Evolutionary conservation across 1,140 invertebrate species (phyloP), one percentile per base, ranked within the genome.

Genomic region (Colletes gigas): DNA sequence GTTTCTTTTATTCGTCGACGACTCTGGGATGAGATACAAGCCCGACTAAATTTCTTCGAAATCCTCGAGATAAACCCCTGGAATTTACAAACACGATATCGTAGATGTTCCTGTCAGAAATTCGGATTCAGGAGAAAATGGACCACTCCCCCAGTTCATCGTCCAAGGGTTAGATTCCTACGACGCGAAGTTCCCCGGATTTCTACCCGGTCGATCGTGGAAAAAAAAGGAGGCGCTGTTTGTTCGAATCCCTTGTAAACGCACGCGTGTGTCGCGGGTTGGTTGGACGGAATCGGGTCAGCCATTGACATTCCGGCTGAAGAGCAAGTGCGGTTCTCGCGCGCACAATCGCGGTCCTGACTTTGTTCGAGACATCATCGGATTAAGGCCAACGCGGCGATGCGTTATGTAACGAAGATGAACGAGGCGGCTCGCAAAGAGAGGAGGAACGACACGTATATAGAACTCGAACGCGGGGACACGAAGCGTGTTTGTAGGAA

Each of bases 371-470:
- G 71, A 80, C 76, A 55, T 52, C 47, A 52, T 63, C 76, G 59
- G 83, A 86, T 86, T 86, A 86, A 85, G 81, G 81, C 54, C 72
- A 85, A 76, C 60, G 59, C 63, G 74, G 47, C 73, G 60, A 71
- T 80, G 55, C 41, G 60, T 86, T 86, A 79, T 73, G 66, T 86
- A 86, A 86, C 72, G 72, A 63, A 81, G 78, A 81, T 57, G 75
- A 79, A 75, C 54, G 72, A 84, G 55, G 59, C 55, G 68, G 59
- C 12, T 73, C 6, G 50, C 41, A 9, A 66, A 47, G 77, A 82
- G 76, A 69, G 60, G 62, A 19, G 74, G 39, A 69, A 14, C 21
- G 54, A 62, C 62, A 65, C 63, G 72, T 68, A 75, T 59, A 65
- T 52, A 52, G 67, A n/a, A 17, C 57, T 60, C n/a, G 19, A 47